phyloP scores from a whole-genome alignment of 2,113 vertebrate genomes.

The Mastomys natalensis region DNA sequence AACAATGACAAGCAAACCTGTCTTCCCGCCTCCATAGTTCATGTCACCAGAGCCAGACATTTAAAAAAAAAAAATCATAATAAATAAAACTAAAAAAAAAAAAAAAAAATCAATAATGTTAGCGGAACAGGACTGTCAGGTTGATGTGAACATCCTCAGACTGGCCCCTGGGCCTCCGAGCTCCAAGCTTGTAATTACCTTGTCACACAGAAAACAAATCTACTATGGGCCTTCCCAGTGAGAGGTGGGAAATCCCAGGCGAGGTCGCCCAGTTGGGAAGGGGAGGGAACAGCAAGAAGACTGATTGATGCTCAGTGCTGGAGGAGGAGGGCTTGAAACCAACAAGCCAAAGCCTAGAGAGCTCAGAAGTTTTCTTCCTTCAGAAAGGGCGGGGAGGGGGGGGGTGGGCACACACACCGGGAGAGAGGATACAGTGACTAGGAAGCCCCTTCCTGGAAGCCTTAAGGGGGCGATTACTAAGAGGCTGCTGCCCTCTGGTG shows the following conservation, averaged over 20 bases:
- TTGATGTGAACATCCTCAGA: constrained; percentile 74
- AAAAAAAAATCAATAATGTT: constrained; percentile 78
- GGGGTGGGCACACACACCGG: background rate
- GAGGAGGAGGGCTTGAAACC: background rate
- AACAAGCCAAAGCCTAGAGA: constrained; percentile 12
- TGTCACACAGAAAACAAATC: constrained; percentile 82
- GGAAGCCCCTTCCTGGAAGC: background rate
- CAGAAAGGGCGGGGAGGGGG: too few relatives aligned
- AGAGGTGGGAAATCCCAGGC: constrained; percentile 45
- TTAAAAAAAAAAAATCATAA: constrained; percentile 58
- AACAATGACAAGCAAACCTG: constrained; percentile 68
- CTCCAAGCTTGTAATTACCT: constrained; percentile 79
- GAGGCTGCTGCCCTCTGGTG: constrained; percentile 80
- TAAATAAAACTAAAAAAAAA: constrained; percentile 73
- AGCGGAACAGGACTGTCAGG: constrained; percentile 69
- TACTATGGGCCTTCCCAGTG: constrained; percentile 37
- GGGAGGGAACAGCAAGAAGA: background rate
- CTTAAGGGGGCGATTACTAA: background rate
- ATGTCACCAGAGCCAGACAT: constrained; percentile 55
- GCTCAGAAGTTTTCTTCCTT: constrained; percentile 43
- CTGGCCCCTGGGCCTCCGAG: constrained; percentile 67
- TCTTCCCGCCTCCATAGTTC: constrained; percentile 46
- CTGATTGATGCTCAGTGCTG: background rate
- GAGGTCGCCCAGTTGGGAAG: background rate
- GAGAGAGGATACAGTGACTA: background rate